These are phyloP conservation scores for Notothenia rossii DNA, from an alignment of 2,113 vertebrate genomes.

Conservation along the genomic window DNA sequence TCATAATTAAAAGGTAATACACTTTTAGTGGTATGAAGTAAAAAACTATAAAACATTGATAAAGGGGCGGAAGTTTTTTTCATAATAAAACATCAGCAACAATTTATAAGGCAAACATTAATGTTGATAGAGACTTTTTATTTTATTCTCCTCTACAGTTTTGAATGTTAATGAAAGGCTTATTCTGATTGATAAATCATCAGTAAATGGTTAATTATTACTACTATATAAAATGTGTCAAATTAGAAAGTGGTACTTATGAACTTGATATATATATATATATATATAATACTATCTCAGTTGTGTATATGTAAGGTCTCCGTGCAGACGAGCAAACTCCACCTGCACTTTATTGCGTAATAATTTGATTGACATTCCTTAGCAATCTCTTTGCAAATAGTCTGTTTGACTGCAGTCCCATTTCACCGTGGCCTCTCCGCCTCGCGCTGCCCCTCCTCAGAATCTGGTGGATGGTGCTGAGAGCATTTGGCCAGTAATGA, in stretches of 20 bases:
- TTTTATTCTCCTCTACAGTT: background rate
- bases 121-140: background rate
- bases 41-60: background rate
- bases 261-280: background rate
- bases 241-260: background rate
- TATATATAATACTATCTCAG: conserved; percentile 22
- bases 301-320: background rate
- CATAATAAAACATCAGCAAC: background rate
- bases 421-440: conserved; percentile 35
- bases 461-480: conserved; percentile 38
- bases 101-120: background rate
- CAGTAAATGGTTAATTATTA: background rate
- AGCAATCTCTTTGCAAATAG: conserved; percentile 52
- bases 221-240: background rate
- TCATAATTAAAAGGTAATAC: background rate
- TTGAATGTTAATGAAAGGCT: background rate
- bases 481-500: conserved; percentile 62
- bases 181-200: background rate
- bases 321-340: conserved; percentile 20
- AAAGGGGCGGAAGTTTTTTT: background rate
- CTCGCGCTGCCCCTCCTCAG: conserved; percentile 25
- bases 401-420: conserved; percentile 52
- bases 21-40: background rate
- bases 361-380: conserved; percentile 61
- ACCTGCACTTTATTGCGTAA: conserved; percentile 25